Conservation (phyloP, 2,113 vertebrate species). For the Meles meles region DNA sequence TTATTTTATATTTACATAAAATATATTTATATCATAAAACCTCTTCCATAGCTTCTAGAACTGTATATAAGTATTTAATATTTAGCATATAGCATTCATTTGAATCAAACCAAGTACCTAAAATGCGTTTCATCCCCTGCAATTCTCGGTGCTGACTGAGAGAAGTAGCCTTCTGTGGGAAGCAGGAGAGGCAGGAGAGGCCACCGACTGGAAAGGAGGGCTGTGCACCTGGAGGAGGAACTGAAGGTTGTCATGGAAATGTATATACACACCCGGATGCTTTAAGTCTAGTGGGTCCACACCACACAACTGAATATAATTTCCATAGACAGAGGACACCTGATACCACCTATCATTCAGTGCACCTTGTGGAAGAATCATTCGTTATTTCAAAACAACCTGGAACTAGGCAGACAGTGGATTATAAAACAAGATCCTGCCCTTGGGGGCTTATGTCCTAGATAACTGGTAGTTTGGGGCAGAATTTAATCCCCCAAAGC, state of each 20-base stretch:
- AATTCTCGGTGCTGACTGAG: not conserved
- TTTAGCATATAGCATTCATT: not conserved
- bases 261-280: too few relatives aligned
- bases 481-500: not conserved
- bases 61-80: not conserved
- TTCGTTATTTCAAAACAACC: not conserved
- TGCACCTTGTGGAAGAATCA: not conserved
- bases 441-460: not conserved
- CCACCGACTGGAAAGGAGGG: not conserved
- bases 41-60: not conserved
- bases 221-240: not conserved
- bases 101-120: not conserved
- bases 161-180: not conserved
- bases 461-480: not conserved
- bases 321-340: not conserved
- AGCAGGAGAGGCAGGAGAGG: not conserved
- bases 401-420: not conserved
- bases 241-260: not conserved
- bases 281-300: not conserved
- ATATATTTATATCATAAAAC: not conserved
- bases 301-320: not conserved
- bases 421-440: not conserved
- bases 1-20: not conserved
- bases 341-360: not conserved
- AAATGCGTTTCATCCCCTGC: not conserved